Percentiles rank a stretch among this genome's conserved stretches.
phyloP scores from a whole-genome alignment of 2,797 vertebrate genomes.

The Pempheris klunzingeri region DNA sequence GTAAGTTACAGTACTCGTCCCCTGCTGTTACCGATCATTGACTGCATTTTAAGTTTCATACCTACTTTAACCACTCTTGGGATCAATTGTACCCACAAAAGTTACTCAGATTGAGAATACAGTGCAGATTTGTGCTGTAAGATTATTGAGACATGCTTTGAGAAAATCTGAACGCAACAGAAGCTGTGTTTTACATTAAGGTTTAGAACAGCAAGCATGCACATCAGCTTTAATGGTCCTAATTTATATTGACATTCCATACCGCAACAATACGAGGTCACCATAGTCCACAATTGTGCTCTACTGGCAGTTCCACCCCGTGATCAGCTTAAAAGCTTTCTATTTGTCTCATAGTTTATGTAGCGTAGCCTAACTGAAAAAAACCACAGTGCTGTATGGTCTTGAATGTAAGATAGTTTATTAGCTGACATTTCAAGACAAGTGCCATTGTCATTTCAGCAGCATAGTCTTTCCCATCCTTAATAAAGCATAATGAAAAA shows the following conservation, averaged over 20 bases:
- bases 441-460: background rate
- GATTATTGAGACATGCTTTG: background rate
- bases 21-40: background rate
- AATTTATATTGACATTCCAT: background rate
- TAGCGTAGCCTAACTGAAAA: background rate
- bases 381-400: background rate
- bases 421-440: slow-evolving; percentile 17
- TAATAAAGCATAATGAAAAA: background rate
- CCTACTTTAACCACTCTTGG: background rate
- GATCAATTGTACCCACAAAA: background rate
- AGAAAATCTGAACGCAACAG: background rate
- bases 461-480: background rate
- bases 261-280: background rate
- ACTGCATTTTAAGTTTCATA: background rate
- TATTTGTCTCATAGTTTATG: background rate
- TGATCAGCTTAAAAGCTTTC: background rate
- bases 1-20: background rate
- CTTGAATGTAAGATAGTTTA: background rate
- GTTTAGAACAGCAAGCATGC: background rate
- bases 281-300: background rate
- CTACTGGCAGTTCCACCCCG: background rate
- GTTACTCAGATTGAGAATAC: background rate
- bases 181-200: background rate
- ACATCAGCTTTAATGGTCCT: background rate
- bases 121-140: background rate